phyloP scores from a whole-genome alignment of 2,797 vertebrate genomes.

The Peromyscus nudipes region DNA sequence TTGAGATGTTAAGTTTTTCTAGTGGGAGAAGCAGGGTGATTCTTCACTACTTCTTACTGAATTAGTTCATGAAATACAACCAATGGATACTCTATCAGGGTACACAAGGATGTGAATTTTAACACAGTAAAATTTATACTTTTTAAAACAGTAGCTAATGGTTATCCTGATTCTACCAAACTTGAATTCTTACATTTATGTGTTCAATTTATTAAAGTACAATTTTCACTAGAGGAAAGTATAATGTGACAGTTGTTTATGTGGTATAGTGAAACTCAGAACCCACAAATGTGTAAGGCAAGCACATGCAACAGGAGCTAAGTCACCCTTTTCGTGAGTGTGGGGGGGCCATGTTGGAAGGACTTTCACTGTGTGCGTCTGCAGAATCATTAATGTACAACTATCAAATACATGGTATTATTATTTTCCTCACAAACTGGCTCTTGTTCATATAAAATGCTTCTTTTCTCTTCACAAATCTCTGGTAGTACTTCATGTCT shows the following conservation, averaged over 20 bases:
- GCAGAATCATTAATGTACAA: background rate
- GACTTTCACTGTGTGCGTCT: background rate
- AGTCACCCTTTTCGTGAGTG: background rate
- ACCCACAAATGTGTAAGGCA: background rate
- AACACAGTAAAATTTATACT: background rate
- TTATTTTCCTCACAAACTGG: background rate
- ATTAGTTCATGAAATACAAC: slow-evolving; percentile 40
- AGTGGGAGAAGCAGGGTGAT: background rate
- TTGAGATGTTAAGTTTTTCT: background rate
- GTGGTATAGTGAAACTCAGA: background rate
- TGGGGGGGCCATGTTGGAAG: background rate
- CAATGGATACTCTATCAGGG: background rate
- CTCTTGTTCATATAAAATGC: background rate
- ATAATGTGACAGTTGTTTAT: background rate
- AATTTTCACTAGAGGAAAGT: slow-evolving; percentile 14
- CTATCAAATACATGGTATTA: background rate
- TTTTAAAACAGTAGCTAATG: background rate
- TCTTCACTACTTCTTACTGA: slow-evolving; percentile 36
- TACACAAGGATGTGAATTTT: background rate
- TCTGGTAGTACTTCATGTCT: background rate
- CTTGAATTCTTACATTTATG: background rate
- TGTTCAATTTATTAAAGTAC: slow-evolving; percentile 26
- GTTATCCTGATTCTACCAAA: background rate
- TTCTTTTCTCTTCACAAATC: background rate
- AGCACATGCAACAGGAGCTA: background rate